phyloP scores from a whole-genome alignment of 2,113 vertebrate genomes.

The Oenanthe oenanthe region DNA sequence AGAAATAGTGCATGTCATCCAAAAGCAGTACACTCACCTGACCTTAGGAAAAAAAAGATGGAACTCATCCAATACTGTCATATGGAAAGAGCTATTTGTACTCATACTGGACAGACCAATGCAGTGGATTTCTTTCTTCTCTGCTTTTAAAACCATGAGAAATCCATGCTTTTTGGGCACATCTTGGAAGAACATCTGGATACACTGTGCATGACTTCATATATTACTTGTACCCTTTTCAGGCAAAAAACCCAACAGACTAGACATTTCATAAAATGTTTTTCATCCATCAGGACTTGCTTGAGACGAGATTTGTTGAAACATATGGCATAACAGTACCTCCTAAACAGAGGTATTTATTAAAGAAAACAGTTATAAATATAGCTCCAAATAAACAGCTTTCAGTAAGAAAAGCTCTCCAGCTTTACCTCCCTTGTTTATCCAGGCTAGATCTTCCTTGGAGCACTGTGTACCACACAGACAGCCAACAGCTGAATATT shows the following conservation, averaged over 20 bases:
- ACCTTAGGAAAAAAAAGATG: background rate
- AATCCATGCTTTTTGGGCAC: background rate
- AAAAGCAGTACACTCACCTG: background rate
- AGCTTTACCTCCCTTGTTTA: background rate
- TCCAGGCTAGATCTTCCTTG: background rate
- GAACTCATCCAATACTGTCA: background rate
- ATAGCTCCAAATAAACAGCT: slow-evolving; percentile 12
- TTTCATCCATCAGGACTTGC: background rate
- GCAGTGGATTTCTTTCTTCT: background rate
- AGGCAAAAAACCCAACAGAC: background rate
- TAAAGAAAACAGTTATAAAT: slow-evolving; percentile 14
- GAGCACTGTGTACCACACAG: background rate
- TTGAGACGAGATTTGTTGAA: background rate
- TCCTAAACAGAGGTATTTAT: slow-evolving; percentile 18
- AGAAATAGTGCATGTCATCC: background rate
- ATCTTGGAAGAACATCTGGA: background rate
- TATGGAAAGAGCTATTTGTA: background rate
- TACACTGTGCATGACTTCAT: background rate
- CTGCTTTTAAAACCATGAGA: background rate
- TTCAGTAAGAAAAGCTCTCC: background rate
- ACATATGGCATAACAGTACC: background rate
- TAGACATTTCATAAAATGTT: background rate
- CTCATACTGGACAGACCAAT: background rate
- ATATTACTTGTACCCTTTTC: background rate
- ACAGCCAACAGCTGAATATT: background rate